Percentiles rank a stretch among this genome's conserved stretches.
phyloP scores from a whole-genome alignment of 2,797 vertebrate genomes.

The Pseudochaenichthys georgianus region DNA sequence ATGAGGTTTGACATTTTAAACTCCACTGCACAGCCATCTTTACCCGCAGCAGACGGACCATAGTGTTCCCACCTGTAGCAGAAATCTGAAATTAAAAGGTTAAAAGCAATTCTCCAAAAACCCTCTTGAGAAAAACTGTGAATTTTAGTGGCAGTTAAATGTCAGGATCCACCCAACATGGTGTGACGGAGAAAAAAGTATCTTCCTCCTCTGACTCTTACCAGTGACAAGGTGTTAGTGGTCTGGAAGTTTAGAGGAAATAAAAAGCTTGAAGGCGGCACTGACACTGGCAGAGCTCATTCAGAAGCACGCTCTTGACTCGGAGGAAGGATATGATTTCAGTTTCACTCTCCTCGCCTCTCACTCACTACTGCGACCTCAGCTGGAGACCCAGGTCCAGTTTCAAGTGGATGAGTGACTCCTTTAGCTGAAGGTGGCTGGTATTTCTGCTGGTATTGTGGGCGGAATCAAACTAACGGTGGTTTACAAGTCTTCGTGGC shows the following conservation, averaged over 20 bases:
- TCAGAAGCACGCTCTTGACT: conserved; percentile 44
- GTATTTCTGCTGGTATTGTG: background rate
- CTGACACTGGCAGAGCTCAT: conserved; percentile 15
- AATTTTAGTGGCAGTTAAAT: background rate
- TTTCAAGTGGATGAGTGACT: conserved; percentile 13
- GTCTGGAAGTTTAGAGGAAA: conserved; percentile 39
- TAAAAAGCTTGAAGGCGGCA: conserved; percentile 16
- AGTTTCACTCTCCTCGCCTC: conserved; percentile 35
- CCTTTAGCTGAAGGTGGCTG: background rate
- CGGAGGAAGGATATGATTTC: conserved; percentile 57
- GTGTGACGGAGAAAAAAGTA: background rate
- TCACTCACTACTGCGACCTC: conserved; percentile 42
- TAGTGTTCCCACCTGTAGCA: conserved; percentile 2
- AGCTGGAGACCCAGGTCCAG: conserved; percentile 24
- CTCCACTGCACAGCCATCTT: background rate
- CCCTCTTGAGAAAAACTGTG: background rate
- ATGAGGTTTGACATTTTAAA: background rate
- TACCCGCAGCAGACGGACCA: background rate
- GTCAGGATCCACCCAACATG: background rate
- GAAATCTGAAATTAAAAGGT: conserved; percentile 11
- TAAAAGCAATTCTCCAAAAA: background rate
- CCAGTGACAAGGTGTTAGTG: background rate
- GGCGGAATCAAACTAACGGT: conserved; percentile 4
- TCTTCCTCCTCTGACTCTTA: conserved; percentile 16
- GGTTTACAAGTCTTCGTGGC: background rate